phyloP scores from a whole-genome alignment of 37 sponge, comb jelly and placozoan species.

The Beroe forskalii region DNA sequence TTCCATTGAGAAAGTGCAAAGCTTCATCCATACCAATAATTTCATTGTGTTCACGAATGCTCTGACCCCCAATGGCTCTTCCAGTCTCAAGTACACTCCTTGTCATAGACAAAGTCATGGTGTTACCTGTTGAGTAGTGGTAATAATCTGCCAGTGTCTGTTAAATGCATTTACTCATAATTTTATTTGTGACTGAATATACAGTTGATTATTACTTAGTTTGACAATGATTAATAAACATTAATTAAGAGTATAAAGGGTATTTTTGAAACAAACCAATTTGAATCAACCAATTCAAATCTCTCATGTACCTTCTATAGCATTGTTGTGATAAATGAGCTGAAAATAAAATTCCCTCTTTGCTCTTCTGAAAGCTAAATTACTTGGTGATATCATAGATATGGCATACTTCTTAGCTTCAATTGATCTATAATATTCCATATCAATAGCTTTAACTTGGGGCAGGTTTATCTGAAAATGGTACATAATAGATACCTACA shows the following conservation, averaged over 20 bases:
- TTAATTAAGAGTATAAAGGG: no score
- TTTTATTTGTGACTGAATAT: no score
- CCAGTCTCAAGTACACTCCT: conserved; percentile 67
- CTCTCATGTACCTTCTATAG: conserved; percentile 71
- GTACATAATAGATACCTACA: no score
- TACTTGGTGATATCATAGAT: conserved; percentile 33
- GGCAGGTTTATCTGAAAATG: conserved; percentile 26
- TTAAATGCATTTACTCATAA: no score
- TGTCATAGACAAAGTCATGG: conserved; percentile 69
- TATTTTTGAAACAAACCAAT: no score
- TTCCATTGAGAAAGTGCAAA: conserved; percentile 64
- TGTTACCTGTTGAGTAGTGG: conserved; percentile 66
- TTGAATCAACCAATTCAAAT: background rate
- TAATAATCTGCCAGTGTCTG: no score
- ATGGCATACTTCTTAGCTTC: conserved; percentile 64
- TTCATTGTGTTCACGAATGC: conserved; percentile 69
- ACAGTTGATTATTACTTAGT: no score
- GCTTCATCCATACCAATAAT: conserved; percentile 67
- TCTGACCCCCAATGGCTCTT: conserved; percentile 67
- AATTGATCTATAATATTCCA: conserved; percentile 21
- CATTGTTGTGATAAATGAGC: conserved; percentile 67
- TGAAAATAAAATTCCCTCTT: conserved; percentile 65
- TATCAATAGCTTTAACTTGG: conserved; percentile 66
- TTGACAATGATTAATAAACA: no score
- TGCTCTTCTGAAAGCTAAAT: conserved; percentile 66